These are phyloP conservation scores for Mythimna impura DNA, from an alignment of 2,888 invertebrate genomes.

Conservation along the genomic window DNA sequence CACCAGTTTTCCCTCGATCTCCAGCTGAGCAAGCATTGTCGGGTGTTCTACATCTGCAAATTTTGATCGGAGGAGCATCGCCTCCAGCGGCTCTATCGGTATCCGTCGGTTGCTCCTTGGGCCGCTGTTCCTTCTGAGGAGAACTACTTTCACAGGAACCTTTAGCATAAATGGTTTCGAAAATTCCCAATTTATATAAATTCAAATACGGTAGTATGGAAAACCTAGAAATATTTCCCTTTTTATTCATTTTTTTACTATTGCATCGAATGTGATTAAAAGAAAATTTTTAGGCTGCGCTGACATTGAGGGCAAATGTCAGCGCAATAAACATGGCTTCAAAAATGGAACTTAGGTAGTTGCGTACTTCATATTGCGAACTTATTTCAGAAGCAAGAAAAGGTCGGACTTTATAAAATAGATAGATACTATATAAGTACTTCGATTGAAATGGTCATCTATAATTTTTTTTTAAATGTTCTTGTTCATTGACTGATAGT, in stretches of 20 bases:
- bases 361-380: neutral
- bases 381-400: constrained; percentile 8
- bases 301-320: constrained; percentile 49
- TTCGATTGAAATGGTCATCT: too few species aligned
- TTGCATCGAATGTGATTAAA: constrained; percentile 12
- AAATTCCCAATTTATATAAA: constrained; percentile 76
- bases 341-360: constrained; percentile 40
- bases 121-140: constrained; percentile 65
- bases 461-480: too few species aligned
- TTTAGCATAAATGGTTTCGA: constrained; percentile 82
- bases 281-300: constrained; percentile 44
- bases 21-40: constrained; percentile 69
- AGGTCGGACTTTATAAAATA: too few species aligned
- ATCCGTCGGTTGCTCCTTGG: constrained; percentile 4
- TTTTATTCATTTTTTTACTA: constrained; percentile 51
- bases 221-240: constrained; percentile 54
- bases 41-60: constrained; percentile 61
- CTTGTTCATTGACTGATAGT: too few species aligned
- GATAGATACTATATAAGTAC: too few species aligned
- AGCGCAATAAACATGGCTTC: constrained; percentile 32
- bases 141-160: constrained; percentile 64
- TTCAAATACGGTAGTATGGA: constrained; percentile 75
- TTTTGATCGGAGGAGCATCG: constrained; percentile 64
- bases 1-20: constrained; percentile 86
- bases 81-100: constrained; percentile 65